phyloP scores from a whole-genome alignment of 2,797 vertebrate species.

The Podarcis siculus region DNA sequence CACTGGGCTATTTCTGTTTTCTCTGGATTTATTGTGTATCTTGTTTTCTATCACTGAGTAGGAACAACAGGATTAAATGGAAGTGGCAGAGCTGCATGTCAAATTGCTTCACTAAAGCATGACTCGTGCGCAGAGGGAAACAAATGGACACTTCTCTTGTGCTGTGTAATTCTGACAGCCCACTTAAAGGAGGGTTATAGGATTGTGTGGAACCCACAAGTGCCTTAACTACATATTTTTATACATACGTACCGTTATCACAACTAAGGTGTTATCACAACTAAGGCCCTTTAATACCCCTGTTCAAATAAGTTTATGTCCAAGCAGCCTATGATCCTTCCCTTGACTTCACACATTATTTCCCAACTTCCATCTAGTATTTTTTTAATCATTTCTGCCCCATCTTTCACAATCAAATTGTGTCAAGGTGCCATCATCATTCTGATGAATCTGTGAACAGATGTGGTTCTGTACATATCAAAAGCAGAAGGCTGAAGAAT shows the following conservation, averaged over 20 bases:
- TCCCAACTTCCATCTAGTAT: not conserved
- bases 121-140: not conserved
- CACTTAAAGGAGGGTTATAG: slow-evolving; percentile 1
- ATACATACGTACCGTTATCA: not conserved
- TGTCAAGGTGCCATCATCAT: not conserved
- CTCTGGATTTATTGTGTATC: slow-evolving; percentile 1
- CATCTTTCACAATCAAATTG: not conserved
- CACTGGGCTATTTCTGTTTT: slow-evolving; percentile 2
- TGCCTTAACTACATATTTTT: not conserved
- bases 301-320: not conserved
- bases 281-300: not conserved
- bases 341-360: not conserved
- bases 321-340: not conserved
- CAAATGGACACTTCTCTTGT: not conserved
- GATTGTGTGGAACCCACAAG: not conserved
- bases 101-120: slow-evolving; percentile 8
- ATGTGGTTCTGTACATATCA: not conserved
- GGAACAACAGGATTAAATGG: slow-evolving; percentile 36
- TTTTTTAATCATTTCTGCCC: not conserved
- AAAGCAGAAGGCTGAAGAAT: not conserved
- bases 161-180: not conserved
- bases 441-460: not conserved
- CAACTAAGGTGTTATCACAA: no score
- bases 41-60: not conserved
- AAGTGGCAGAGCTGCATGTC: slow-evolving; percentile 6